Percentiles rank a stretch among this genome's conserved stretches.
Evolutionary conservation across 2,888 invertebrate genomes (phyloP).

Genomic region (Epinotia brunnichana): DNA sequence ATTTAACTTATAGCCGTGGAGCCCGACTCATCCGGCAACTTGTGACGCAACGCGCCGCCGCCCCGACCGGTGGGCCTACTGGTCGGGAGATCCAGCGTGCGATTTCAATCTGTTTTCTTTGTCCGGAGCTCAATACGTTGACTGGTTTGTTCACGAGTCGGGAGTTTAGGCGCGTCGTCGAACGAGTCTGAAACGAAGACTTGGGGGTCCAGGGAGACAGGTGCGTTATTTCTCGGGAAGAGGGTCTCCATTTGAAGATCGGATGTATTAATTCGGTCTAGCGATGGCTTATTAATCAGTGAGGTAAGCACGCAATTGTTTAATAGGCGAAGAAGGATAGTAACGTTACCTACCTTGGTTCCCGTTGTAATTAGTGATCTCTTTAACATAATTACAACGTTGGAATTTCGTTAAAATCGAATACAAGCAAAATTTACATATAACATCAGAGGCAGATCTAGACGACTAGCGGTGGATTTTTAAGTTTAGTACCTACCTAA

Average conservation of each 20-base stretch:
- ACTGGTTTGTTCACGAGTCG: constrained; percentile 61
- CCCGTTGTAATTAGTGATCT: background rate
- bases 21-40: constrained; percentile 59
- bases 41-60: constrained; percentile 53
- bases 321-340: constrained; percentile 4
- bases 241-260: constrained; percentile 65
- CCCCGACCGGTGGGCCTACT: constrained; percentile 51
- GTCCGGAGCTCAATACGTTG: constrained; percentile 63
- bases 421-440: too few species aligned
- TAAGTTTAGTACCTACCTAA: background rate
- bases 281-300: constrained; percentile 54
- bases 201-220: constrained; percentile 59
- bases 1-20: constrained; percentile 73
- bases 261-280: constrained; percentile 61
- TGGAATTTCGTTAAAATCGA: too few species aligned
- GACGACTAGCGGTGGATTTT: background rate
- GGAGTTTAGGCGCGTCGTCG: constrained; percentile 54
- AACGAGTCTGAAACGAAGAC: constrained; percentile 58
- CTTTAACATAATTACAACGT: background rate
- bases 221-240: constrained; percentile 64
- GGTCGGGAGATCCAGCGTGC: constrained; percentile 54
- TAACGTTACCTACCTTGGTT: background rate
- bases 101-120: constrained; percentile 79
- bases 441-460: too few species aligned
- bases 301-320: constrained; percentile 46